Percentiles rank a stretch among this genome's conserved stretches.
Conservation (phyloP, 2,113 vertebrate genomes). For the Gallinago media region DNA sequence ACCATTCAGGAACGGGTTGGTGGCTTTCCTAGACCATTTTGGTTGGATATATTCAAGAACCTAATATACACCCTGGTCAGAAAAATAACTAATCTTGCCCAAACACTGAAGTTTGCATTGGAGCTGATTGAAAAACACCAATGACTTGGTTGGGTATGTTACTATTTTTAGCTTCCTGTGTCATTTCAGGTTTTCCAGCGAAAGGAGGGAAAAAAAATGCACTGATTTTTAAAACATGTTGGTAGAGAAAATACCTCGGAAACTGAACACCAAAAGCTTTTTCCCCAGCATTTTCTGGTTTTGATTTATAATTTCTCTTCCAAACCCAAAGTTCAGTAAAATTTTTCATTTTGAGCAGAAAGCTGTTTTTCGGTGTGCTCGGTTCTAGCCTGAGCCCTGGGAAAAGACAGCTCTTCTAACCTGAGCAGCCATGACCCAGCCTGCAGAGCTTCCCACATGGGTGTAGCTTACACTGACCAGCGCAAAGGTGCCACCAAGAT, state of each 20-base stretch:
- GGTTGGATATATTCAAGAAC: neutral
- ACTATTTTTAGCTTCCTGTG: constrained; percentile 26
- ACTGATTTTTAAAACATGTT: neutral
- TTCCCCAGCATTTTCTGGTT: neutral
- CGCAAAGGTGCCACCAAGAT: accelerated
- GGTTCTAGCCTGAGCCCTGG: neutral
- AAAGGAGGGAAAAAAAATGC: neutral
- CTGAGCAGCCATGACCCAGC: neutral
- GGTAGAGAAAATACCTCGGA: neutral
- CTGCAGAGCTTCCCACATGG: neutral
- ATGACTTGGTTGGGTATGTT: neutral
- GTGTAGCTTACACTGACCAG: neutral
- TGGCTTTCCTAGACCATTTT: neutral
- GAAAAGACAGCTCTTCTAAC: neutral
- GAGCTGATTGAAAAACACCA: neutral
- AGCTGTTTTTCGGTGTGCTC: neutral
- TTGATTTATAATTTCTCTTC: constrained; percentile 13
- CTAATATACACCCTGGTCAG: neutral
- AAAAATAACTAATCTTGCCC: neutral
- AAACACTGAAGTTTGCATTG: neutral
- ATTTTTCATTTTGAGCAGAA: neutral
- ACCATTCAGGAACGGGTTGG: neutral
- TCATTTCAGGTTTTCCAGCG: constrained; percentile 35
- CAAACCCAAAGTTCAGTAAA: neutral
- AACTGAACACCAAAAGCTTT: neutral